Conservation (phyloP, 2,113 vertebrate species). For the Tupaia chinensis region DNA sequence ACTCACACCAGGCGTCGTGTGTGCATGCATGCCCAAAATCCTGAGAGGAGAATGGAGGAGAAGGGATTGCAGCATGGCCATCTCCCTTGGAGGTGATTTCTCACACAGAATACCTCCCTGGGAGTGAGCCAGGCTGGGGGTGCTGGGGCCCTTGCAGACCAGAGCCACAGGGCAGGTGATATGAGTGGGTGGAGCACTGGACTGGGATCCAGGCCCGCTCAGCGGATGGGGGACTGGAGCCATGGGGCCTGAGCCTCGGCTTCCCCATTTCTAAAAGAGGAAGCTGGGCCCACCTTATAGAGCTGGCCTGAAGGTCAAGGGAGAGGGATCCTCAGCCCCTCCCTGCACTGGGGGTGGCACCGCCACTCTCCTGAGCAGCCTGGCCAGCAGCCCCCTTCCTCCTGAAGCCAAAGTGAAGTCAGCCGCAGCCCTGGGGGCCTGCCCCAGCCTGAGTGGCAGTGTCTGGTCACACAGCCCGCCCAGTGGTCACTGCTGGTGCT, state of each 20-base stretch:
- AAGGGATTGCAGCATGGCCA: too few relatives aligned
- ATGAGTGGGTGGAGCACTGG: not conserved
- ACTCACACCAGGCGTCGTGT: too few relatives aligned
- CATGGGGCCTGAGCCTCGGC: not conserved
- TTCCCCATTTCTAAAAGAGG: not conserved
- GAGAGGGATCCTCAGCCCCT: too few relatives aligned
- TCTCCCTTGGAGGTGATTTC: too few relatives aligned
- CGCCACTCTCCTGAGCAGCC: not conserved
- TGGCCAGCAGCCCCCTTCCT: not conserved
- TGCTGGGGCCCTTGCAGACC: rapidly evolving
- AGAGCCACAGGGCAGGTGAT: rapidly evolving
- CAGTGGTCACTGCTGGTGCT: not conserved
- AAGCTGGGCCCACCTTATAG: not conserved
- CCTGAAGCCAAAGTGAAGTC: not conserved
- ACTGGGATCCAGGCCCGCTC: not conserved
- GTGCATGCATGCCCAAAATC: too few relatives aligned
- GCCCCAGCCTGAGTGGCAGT: not conserved
- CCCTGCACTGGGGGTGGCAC: rapidly evolving
- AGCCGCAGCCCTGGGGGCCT: not conserved
- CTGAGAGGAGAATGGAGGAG: too few relatives aligned
- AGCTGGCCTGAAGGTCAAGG: not conserved
- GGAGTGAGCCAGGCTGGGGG: not conserved
- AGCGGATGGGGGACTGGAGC: not conserved
- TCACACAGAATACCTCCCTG: too few relatives aligned
- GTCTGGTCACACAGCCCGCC: not conserved